Evolutionary conservation across 2,888 invertebrate genomes (phyloP).

Genomic region (Brachyptera risi): DNA sequence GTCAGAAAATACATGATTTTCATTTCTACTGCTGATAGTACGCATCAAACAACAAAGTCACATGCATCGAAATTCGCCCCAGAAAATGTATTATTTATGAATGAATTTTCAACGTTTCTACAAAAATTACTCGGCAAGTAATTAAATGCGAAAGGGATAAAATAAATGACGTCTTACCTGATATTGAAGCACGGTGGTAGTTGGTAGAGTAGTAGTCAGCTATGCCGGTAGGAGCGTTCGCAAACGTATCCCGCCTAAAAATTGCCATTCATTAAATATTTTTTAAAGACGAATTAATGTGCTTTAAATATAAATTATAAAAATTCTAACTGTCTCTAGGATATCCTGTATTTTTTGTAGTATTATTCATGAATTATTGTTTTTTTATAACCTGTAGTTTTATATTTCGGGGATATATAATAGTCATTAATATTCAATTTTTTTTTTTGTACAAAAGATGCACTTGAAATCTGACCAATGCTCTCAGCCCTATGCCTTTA

Average conservation of each 20-base stretch:
- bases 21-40: constrained; percentile 39
- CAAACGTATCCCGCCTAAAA: neutral
- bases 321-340: neutral
- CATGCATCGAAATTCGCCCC: constrained; percentile 41
- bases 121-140: constrained; percentile 43
- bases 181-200: neutral
- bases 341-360: too few relatives aligned
- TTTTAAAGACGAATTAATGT: neutral
- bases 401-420: too few relatives aligned
- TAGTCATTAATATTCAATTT: neutral
- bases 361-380: too few relatives aligned
- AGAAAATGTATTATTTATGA: constrained; percentile 45
- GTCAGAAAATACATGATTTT: constrained; percentile 5
- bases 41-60: constrained; percentile 34
- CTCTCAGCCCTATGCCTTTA: neutral
- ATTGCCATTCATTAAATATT: neutral
- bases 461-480: neutral
- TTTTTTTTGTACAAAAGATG: neutral
- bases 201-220: neutral
- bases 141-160: constrained; percentile 38
- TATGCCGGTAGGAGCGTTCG: neutral
- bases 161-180: constrained; percentile 26
- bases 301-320: neutral
- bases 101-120: constrained; percentile 37
- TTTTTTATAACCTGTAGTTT: too few relatives aligned